Base-by-base conservation (phyloP, 2,113 vertebrate genomes). In the Dromiciops gliroides region DNA sequence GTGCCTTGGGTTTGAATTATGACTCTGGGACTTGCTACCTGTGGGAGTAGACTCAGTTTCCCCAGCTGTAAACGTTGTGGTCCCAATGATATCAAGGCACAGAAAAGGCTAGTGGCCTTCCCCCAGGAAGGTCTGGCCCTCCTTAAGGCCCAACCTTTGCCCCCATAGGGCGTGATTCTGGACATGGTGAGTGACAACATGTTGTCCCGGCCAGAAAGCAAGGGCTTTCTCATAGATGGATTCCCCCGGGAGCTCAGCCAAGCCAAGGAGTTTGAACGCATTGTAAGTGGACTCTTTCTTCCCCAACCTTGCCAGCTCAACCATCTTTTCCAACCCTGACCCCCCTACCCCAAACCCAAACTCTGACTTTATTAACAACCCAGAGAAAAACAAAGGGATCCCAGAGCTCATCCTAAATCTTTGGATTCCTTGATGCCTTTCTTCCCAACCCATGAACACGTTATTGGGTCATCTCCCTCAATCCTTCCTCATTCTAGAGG, bases 191-290 rank as follows among this genome's bases (percentile, higher is more conserved):
- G 52, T 1, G 51, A 97, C 48, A 90, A 48, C 49, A 94, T 98
- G 94, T 10, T 98, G 89, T 95, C 95, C 49, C 56, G 7, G 0
- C 94, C 96, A 0, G 51, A 95, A 1, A 96, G 92, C 67, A 96
- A 44, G 2, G 97, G 97, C 48, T 98, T 98, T 95, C 94, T 98
- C 93, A 93, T 97, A 0, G 90, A 97, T 0, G 96, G 98, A 90
- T 98, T 98, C 26, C 98, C 96, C 25, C 52, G 92, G 90, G 97
- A 97, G 53, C 92, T 98, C 60, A 75, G 48, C n/a, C 98, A 98
- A 51, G 97, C 97, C 56, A 92, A 94, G 92, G 95, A 97, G 60
- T 98, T 97, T 26, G 97, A 98, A 50, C 51, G 47, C 11, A 48
- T 97, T 3, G 97, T 98, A 95, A 97, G 98, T 95, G 25, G 44